Conservation (phyloP, 2,888 invertebrate species). For the Lithophane ornitopus region DNA sequence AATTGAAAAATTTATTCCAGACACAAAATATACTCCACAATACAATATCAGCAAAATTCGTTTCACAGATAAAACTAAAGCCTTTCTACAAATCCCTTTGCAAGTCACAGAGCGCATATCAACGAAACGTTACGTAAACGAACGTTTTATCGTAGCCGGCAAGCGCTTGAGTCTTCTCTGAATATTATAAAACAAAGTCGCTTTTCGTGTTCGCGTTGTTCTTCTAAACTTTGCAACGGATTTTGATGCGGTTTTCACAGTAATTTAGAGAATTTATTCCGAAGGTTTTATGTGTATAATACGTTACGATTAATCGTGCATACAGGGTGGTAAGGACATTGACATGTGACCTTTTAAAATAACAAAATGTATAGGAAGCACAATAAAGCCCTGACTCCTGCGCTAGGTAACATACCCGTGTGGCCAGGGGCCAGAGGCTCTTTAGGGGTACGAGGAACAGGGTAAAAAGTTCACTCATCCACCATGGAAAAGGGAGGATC, state of each 20-base stretch:
- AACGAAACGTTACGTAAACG: conserved; percentile 40
- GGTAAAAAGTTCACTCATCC: too few species aligned
- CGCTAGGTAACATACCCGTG: too few species aligned
- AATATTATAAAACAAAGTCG: neutral
- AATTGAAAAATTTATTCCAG: too few species aligned
- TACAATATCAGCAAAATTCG: conserved; percentile 32
- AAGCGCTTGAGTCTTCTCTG: neutral
- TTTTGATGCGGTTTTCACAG: neutral
- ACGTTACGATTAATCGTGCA: too few species aligned
- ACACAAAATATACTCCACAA: conserved; percentile 14
- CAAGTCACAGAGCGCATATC: conserved; percentile 42
- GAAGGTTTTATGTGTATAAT: neutral
- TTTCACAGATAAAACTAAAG: conserved; percentile 40
- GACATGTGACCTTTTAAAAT: too few species aligned
- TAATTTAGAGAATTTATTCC: neutral
- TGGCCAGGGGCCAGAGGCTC: neutral
- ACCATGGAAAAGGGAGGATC: too few species aligned
- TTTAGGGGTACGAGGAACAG: too few species aligned
- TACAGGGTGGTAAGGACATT: too few species aligned
- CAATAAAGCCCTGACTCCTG: neutral
- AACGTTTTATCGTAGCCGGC: conserved; percentile 38
- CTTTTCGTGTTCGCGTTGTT: neutral
- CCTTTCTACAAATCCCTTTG: conserved; percentile 41
- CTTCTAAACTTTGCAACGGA: neutral
- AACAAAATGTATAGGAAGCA: neutral